These are phyloP conservation scores for Podarcis lilfordi DNA, from an alignment of 2,797 vertebrate genomes.

Conservation along the genomic window DNA sequence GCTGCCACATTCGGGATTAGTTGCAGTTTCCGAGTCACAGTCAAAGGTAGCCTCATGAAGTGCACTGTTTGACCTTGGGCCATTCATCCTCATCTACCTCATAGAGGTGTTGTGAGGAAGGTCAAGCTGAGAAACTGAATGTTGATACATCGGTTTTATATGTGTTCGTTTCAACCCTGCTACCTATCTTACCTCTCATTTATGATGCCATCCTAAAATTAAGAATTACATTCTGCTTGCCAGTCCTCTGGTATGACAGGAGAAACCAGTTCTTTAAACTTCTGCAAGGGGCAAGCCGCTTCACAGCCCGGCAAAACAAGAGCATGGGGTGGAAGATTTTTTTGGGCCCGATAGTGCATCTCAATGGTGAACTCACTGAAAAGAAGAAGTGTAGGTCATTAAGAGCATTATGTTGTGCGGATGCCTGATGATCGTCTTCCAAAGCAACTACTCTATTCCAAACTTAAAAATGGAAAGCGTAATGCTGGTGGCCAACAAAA, in stretches of 20 bases:
- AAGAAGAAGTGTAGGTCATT: neutral
- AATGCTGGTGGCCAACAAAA: no score
- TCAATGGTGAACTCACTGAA: neutral
- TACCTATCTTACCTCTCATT: neutral
- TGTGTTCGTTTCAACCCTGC: neutral
- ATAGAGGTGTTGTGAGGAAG: no score
- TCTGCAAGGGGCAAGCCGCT: neutral
- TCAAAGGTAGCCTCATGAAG: no score
- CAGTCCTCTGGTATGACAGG: neutral
- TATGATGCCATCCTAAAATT: neutral
- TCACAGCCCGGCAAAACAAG: conserved; percentile 4
- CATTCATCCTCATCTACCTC: no score
- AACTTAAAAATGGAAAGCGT: no score
- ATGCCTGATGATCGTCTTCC: no score
- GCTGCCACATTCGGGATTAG: no score
- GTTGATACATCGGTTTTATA: neutral
- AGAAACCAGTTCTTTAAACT: conserved; percentile 18
- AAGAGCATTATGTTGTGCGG: neutral
- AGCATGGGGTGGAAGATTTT: neutral
- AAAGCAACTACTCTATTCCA: no score
- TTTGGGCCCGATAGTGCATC: neutral
- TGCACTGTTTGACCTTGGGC: no score
- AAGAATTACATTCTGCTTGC: neutral
- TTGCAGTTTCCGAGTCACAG: no score
- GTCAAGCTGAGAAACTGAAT: neutral